Evolutionary conservation across 2,888 invertebrate genomes (phyloP), one percentile per base, ranked within the genome.

Genomic region (Iselma pallidipennis): DNA sequence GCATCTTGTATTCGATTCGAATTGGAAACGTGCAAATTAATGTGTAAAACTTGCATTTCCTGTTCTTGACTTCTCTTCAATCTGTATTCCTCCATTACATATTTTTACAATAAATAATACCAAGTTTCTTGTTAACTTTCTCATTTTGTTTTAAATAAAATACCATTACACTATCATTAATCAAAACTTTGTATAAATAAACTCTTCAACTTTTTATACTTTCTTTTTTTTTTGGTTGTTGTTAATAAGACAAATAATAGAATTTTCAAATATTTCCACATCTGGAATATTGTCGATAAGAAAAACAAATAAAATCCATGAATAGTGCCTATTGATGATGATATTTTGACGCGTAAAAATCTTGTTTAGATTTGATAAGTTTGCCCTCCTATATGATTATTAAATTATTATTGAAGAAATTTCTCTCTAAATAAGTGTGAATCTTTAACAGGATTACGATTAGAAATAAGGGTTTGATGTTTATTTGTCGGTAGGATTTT

Each of bases 401-500:
- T 14, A 33, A 33, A 33, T 31, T 31, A 31, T 31, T n/a, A 3
- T 12, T n/a, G n/a, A 31, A 31, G 3, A 33, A 14, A 14, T 33
- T n/a, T 33, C 31, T n/a, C n/a, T n/a, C n/a, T n/a, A n/a, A n/a
- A 33, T 14, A 37, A 16, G 29, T 29, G 29, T 37, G 14, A 16
- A 14, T 37, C 37, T 37, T 37, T 37, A 37, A 42, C 19, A 2
- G 19, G 42, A 42, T 42, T 42, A 21, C 3, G 21, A 42, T 42
- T 10, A 42, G 10, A 19, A 7, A 42, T 42, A 12, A 1, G 3
- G 33, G 14, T 10, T 33, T 37, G 23, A 26, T 55, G 26, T 55
- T 55, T 37, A 29, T 55, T 55, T 16, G 48, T 14, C 45, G 26
- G 26, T 48, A 28, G 49, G 29, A 14, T 33, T 26, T 50, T 52